Evolutionary conservation across 92 coral and sea anemone genomes (phyloP), one percentile per base, ranked within the genome.

Genomic region (Paragorgia papillata): DNA sequence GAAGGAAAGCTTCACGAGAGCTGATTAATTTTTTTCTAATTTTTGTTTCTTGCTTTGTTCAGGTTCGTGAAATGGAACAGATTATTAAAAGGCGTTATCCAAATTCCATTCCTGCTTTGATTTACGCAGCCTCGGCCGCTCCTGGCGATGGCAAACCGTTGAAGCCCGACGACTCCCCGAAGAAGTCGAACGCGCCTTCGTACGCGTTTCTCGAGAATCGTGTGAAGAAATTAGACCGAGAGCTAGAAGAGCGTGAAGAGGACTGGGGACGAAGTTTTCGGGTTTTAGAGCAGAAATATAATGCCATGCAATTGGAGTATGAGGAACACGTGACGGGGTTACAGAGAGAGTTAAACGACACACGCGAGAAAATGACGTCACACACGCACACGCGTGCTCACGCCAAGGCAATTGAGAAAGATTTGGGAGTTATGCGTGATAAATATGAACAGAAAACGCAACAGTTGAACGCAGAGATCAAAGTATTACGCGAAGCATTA

Each of bases 11-110:
- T n/a, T n/a, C n/a, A n/a, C n/a, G n/a, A n/a, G n/a, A n/a, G n/a
- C n/a, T n/a, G n/a, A n/a, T n/a, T n/a, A n/a, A n/a, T n/a, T n/a
- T 39, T 26, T 26, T 28, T 10, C 14, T 2, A 14, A 12, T n/a
- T 2, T 20, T 18, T 29, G 24, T 22, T 24, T 69, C 18, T 9
- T 2, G 7, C 19, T 34, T 41, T 15, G 14, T 6, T 13, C 41
- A 94, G 98, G 97, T 94, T 34, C 92, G 92, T 48, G 98, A 94
- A 75, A 94, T 94, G 98, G 98, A 94, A 65, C 97, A 94, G 79
- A 94, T 94, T 54, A 94, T 94, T 67, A 88, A 89, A 60, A 90
- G 98, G 9, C 91, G 98, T 24, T 94, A 94, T 51, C 98, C 98
- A 4, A 94, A 94, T 86, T 94, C 97, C 63, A 76, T 94, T 25